A percentile compares a stretch with the other conserved stretches of the same genome.
Evolutionary conservation across 2,113 vertebrate species (phyloP).

Genomic region (Aleadryas rufinucha): DNA sequence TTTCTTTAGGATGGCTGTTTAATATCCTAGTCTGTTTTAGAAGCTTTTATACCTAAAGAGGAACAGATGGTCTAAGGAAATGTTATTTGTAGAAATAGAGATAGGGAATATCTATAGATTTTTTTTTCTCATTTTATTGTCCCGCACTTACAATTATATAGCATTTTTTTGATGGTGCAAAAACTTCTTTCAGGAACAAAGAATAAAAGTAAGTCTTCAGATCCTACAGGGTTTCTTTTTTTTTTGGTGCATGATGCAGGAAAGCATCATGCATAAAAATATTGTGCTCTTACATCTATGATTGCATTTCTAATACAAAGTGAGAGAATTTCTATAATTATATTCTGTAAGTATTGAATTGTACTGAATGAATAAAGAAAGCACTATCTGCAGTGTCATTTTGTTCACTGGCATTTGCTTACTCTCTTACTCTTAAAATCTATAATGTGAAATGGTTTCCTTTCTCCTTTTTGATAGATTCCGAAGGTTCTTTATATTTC

Average conservation of each 20-base stretch:
- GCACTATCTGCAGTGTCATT: neutral
- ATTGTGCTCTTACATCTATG: neutral
- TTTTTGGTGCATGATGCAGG: neutral
- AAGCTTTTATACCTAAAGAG: constrained; percentile 21
- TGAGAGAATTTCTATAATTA: neutral
- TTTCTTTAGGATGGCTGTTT: constrained; percentile 35
- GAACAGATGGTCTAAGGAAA: constrained; percentile 52
- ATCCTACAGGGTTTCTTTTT: neutral
- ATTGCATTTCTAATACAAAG: neutral
- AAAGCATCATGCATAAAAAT: neutral
- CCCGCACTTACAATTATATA: neutral
- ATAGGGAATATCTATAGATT: neutral
- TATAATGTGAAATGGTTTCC: neutral
- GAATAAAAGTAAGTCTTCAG: neutral
- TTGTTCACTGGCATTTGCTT: neutral
- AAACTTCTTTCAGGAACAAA: neutral
- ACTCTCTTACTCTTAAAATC: neutral
- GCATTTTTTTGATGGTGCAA: neutral
- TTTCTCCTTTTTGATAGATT: neutral
- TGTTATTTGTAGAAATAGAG: neutral
- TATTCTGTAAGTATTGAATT: neutral
- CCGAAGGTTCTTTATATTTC: neutral
- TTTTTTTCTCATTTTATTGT: neutral
- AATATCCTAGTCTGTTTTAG: constrained; percentile 19
- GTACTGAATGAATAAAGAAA: neutral